A percentile compares a stretch with the other conserved stretches of the same genome.
Evolutionary conservation across 2,888 invertebrate species (phyloP).

Genomic region (Poecilus cupreus): DNA sequence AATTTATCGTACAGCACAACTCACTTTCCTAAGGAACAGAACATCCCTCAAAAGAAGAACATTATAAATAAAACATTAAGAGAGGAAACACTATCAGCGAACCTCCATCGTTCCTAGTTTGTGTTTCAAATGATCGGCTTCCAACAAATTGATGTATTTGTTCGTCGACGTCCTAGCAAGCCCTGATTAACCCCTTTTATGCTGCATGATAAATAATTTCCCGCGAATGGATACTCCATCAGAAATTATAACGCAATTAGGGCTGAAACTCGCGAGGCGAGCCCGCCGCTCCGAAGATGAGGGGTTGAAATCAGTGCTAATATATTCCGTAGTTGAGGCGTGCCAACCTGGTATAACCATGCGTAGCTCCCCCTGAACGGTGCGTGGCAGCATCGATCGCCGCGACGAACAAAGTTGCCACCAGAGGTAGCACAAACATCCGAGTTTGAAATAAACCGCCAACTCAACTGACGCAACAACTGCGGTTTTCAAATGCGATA

Average conservation of each 20-base stretch:
- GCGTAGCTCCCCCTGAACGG: background rate
- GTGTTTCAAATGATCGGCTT: background rate
- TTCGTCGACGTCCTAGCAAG: background rate
- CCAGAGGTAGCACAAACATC: too few species aligned
- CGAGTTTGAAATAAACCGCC: too few species aligned
- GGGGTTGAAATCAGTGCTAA: constrained; percentile 8
- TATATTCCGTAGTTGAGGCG: constrained; percentile 10
- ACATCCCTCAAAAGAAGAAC: background rate
- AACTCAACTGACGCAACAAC: too few species aligned
- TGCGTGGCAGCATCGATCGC: constrained; percentile 7
- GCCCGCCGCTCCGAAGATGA: background rate
- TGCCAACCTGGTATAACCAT: background rate
- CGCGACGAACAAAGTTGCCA: too few species aligned
- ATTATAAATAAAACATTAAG: too few species aligned
- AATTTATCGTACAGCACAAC: background rate
- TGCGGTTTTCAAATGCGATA: too few species aligned
- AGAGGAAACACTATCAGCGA: too few species aligned
- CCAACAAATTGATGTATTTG: background rate
- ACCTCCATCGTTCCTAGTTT: too few species aligned
- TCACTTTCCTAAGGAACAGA: background rate
- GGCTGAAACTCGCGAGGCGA: background rate
- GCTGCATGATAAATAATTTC: constrained; percentile 1
- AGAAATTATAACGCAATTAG: constrained; percentile 11
- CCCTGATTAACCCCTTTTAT: background rate
- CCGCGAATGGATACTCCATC: background rate